Percentiles rank a stretch among this genome's conserved stretches.
These are phyloP conservation scores for Troilus luridus DNA, from an alignment of 2,888 invertebrate species.

Conservation along the genomic window DNA sequence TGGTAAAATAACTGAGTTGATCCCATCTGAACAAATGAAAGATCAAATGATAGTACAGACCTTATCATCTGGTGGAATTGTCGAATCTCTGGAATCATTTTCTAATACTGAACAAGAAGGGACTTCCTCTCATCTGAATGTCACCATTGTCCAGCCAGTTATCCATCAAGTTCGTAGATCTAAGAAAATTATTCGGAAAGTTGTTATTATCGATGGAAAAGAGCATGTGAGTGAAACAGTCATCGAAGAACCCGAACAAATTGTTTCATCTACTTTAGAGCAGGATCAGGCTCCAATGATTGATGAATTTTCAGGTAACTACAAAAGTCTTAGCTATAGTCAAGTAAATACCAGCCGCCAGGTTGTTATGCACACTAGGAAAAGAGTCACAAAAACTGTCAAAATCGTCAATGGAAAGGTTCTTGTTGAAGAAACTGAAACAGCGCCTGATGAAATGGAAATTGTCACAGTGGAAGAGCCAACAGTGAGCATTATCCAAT, in stretches of 20 bases:
- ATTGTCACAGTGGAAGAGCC: conserved; percentile 54
- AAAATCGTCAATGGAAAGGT: conserved; percentile 51
- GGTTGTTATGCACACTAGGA: conserved; percentile 51
- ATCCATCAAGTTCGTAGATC: conserved; percentile 68
- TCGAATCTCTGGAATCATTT: conserved; percentile 26
- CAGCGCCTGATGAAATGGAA: conserved; percentile 50
- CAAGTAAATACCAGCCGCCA: conserved; percentile 47
- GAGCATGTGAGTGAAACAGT: conserved; percentile 88
- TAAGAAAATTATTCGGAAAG: conserved; percentile 81
- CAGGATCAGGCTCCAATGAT: background rate
- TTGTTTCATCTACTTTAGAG: conserved; percentile 67
- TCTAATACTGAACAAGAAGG: conserved; percentile 36
- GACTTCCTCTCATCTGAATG: background rate
- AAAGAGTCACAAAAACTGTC: conserved; percentile 52
- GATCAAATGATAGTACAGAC: background rate
- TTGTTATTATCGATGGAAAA: conserved; percentile 85
- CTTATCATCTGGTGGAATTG: conserved; percentile 35
- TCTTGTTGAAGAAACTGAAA: conserved; percentile 54
- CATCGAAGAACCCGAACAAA: conserved; percentile 86
- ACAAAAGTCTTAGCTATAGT: conserved; percentile 51
- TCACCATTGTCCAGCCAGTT: conserved; percentile 48
- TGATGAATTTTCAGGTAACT: background rate
- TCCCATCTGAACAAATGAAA: background rate
- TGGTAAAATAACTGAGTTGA: background rate
- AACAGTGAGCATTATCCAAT: conserved; percentile 49